These are phyloP conservation scores for Charadrius vociferus DNA, from an alignment of 2,113 vertebrate species.

Conservation along the genomic window DNA sequence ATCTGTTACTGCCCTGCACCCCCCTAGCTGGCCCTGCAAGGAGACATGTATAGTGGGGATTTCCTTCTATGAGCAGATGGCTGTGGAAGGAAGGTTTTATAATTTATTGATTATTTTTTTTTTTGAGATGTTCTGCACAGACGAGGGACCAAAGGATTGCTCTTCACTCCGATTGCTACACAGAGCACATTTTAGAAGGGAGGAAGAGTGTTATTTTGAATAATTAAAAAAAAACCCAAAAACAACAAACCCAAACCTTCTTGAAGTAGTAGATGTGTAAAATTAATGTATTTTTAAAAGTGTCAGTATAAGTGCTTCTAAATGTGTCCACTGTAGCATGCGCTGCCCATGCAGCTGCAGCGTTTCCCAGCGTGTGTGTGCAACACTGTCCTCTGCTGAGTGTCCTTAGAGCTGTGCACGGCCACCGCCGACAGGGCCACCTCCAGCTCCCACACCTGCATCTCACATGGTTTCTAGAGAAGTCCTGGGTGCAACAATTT, in stretches of 20 bases:
- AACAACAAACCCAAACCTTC: neutral
- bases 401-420: neutral
- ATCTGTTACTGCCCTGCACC: neutral
- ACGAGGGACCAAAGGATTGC: neutral
- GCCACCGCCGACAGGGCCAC: neutral
- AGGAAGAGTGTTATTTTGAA: constrained; percentile 4
- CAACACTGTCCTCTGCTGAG: neutral
- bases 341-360: neutral
- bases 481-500: neutral
- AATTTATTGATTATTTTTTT: neutral
- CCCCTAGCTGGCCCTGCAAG: neutral
- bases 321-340: neutral
- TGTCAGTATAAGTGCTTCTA: constrained; percentile 22
- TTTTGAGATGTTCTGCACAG: neutral
- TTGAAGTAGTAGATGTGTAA: constrained; percentile 36
- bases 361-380: neutral
- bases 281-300: constrained; percentile 44
- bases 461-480: neutral
- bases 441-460: fast-evolving
- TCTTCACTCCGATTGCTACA: neutral
- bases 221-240: neutral
- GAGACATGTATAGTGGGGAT: neutral
- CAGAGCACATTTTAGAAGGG: neutral
- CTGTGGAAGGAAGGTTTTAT: neutral
- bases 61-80: neutral